Conservation (phyloP, 37 sponge, comb jelly and placozoan genomes). For the Chondrilla cf. caribensis region DNA sequence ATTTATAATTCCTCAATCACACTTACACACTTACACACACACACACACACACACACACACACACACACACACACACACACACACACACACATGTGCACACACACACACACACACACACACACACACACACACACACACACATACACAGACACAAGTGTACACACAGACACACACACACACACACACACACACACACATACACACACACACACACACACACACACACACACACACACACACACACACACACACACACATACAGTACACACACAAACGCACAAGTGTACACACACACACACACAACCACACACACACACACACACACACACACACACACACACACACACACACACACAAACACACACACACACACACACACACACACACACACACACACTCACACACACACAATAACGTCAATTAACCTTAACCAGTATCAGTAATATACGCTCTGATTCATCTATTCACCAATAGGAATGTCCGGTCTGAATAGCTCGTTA, state of each 20-base stretch:
- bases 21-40: conserved; percentile 9
- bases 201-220: conserved; percentile 7
- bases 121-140: conserved; percentile 26
- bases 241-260: background rate
- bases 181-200: conserved; percentile 14
- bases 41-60: conserved; percentile 20
- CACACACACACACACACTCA: no score
- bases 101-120: conserved; percentile 20
- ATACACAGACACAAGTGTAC: no score
- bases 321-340: conserved; percentile 19
- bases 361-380: no score
- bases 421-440: no score
- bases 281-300: background rate
- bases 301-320: conserved; percentile 4
- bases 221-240: background rate
- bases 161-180: conserved; percentile 1
- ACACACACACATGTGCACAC: conserved; percentile 21
- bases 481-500: no score
- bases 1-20: no score
- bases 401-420: no score
- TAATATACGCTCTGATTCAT: no score
- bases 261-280: background rate
- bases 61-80: conserved; percentile 18
- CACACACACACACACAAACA: no score
- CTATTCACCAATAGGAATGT: no score